A percentile compares a stretch with the other conserved stretches of the same genome.
Evolutionary conservation across 1,140 invertebrate genomes (phyloP).

Genomic region (Ruditapes philippinarum): DNA sequence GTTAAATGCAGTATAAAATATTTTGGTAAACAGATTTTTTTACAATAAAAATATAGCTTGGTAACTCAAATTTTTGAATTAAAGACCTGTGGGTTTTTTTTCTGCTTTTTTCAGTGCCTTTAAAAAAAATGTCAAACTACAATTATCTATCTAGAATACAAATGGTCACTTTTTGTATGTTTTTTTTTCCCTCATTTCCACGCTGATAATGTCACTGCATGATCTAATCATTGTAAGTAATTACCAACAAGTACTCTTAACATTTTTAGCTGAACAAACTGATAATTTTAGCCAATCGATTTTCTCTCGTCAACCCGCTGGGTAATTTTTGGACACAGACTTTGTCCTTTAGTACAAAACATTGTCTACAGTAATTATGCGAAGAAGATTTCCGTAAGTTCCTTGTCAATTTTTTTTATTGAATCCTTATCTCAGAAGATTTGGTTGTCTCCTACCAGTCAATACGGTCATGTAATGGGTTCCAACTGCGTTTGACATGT

Average conservation of each 20-base stretch:
- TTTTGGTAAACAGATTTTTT: too few species aligned
- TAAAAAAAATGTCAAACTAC: background rate
- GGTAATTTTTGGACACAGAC: constrained; percentile 8
- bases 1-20: too few species aligned
- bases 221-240: background rate
- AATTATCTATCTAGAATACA: background rate
- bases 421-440: background rate
- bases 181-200: background rate
- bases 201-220: background rate
- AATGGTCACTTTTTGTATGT: background rate
- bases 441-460: too few species aligned
- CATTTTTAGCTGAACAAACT: constrained; percentile 7
- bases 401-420: background rate
- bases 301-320: background rate
- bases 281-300: background rate
- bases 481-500: too few species aligned
- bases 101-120: too few species aligned
- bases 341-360: background rate
- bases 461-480: too few species aligned
- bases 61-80: too few species aligned
- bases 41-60: too few species aligned
- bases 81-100: too few species aligned
- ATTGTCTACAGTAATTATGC: constrained; percentile 16
- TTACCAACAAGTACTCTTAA: background rate
- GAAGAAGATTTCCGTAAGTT: too few species aligned